phyloP scores from a whole-genome alignment of 2,888 invertebrate species.

The Polyommatus iphigenia region DNA sequence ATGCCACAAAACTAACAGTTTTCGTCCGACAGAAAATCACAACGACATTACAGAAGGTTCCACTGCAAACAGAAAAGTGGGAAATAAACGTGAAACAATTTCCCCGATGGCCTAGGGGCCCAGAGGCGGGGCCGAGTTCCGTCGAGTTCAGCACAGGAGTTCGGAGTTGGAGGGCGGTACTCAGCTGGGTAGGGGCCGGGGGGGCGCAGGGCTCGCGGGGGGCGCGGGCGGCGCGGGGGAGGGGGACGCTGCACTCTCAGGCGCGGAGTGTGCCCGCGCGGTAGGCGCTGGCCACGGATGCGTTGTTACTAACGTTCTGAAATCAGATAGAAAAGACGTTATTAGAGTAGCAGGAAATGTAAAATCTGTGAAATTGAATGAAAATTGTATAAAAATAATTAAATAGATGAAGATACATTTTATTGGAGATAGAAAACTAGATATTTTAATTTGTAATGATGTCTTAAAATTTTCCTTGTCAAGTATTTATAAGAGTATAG shows the following conservation, averaged over 20 bases:
- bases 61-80: not conserved
- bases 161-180: slow-evolving; percentile 81
- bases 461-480: too few species aligned
- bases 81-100: slow-evolving; percentile 57
- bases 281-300: slow-evolving; percentile 90
- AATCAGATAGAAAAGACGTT: slow-evolving; percentile 45
- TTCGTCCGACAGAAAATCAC: not conserved
- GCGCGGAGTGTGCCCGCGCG: slow-evolving; percentile 86
- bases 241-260: slow-evolving; percentile 79
- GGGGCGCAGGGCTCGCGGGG: slow-evolving; percentile 69
- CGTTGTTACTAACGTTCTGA: slow-evolving; percentile 81
- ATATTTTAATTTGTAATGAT: too few species aligned
- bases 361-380: not conserved
- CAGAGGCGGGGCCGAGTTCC: slow-evolving; percentile 78
- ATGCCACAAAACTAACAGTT: not conserved
- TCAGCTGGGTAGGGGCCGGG: slow-evolving; percentile 78
- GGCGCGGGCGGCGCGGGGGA: slow-evolving; percentile 64
- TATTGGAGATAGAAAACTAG: too few species aligned
- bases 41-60: not conserved
- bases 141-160: slow-evolving; percentile 80
- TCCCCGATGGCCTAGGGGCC: slow-evolving; percentile 65
- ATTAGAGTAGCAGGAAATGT: not conserved
- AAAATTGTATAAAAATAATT: not conserved
- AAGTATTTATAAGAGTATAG: too few species aligned
- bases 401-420: too few species aligned